These are phyloP conservation scores for Euwallacea similis DNA, from an alignment of 1,140 invertebrate genomes.

Conservation along the genomic window DNA sequence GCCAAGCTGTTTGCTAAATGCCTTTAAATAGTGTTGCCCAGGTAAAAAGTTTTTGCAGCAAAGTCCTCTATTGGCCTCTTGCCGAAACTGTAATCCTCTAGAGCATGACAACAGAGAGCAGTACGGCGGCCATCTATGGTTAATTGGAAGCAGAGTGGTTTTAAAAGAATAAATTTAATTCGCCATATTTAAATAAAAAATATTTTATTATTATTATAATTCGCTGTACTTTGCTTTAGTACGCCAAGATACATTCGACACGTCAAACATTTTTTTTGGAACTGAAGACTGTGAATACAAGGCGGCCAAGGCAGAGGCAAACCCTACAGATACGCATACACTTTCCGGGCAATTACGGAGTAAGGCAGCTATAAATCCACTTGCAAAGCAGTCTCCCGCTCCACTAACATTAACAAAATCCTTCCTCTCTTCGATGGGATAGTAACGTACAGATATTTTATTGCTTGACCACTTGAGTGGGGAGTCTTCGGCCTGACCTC, in stretches of 20 bases:
- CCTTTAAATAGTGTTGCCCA: too few species aligned
- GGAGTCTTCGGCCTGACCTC: slow-evolving; percentile 42
- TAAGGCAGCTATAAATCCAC: slow-evolving; percentile 61
- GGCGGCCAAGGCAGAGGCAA: slow-evolving; percentile 59
- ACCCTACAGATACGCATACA: slow-evolving; percentile 59
- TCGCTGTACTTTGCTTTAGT: neutral
- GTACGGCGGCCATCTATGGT: too few species aligned
- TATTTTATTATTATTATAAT: neutral
- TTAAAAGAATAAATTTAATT: neutral
- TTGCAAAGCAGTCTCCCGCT: slow-evolving; percentile 67
- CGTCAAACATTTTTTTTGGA: slow-evolving; percentile 19
- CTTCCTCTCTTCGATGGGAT: slow-evolving; percentile 53
- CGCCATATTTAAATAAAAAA: neutral
- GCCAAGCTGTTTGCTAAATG: too few species aligned
- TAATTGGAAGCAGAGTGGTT: neutral
- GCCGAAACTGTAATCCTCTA: too few species aligned
- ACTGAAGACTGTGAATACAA: slow-evolving; percentile 50
- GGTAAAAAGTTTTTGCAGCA: too few species aligned
- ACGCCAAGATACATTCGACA: neutral
- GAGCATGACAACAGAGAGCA: too few species aligned
- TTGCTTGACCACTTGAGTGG: slow-evolving; percentile 26
- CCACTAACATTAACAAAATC: slow-evolving; percentile 65
- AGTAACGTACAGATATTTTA: slow-evolving; percentile 52
- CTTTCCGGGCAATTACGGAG: slow-evolving; percentile 55
- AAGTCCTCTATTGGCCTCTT: too few species aligned